Evolutionary conservation across 1,140 invertebrate genomes (phyloP).

Genomic region (Ridgeia piscesae): DNA sequence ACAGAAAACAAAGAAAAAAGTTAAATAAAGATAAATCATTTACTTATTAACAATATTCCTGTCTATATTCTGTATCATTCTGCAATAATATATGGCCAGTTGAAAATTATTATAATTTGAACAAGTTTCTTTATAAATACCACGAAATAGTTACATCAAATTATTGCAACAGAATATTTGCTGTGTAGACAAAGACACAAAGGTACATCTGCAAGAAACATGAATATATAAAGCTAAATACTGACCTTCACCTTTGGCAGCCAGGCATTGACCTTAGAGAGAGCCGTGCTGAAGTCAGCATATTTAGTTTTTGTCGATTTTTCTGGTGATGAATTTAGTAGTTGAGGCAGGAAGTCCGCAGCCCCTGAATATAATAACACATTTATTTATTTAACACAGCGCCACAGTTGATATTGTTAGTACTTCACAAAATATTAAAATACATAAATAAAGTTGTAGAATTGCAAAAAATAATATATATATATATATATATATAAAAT

Average conservation of each 20-base stretch:
- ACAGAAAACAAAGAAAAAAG: too few relatives aligned
- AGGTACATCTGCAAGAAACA: neutral
- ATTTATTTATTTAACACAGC: too few relatives aligned
- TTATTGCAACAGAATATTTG: neutral
- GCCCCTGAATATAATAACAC: conserved; percentile 15
- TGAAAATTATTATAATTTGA: neutral
- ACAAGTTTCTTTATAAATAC: neutral
- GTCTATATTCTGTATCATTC: neutral
- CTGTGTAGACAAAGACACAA: neutral
- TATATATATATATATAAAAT: too few relatives aligned
- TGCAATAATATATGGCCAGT: neutral
- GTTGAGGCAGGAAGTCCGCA: conserved; percentile 22
- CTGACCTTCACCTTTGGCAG: conserved; percentile 20
- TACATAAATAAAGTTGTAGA: too few relatives aligned
- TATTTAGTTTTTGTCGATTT: neutral
- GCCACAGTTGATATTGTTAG: too few relatives aligned
- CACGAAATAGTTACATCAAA: neutral
- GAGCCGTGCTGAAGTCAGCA: conserved; percentile 2
- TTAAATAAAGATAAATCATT: too few relatives aligned
- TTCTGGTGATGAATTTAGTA: neutral
- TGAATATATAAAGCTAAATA: neutral
- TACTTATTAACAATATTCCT: too few relatives aligned
- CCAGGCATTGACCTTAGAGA: conserved; percentile 15
- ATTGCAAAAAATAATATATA: too few relatives aligned
- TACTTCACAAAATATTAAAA: too few relatives aligned